A percentile compares a stretch with the other conserved stretches of the same genome.
These are phyloP conservation scores for Cantharis rufa DNA, from an alignment of 2,888 invertebrate species.

Conservation along the genomic window DNA sequence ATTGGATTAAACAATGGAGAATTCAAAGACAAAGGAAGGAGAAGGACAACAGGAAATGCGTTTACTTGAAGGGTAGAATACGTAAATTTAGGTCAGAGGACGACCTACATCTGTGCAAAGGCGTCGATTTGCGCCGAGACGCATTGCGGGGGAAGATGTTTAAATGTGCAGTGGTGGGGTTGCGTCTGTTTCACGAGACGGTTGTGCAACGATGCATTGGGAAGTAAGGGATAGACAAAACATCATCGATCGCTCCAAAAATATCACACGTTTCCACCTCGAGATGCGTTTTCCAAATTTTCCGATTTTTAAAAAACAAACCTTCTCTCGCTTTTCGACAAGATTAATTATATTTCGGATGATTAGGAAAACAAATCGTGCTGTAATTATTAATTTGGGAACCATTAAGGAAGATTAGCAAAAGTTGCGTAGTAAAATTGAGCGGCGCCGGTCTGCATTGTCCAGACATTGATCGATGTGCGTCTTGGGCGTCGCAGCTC, in stretches of 20 bases:
- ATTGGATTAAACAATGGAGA: not conserved
- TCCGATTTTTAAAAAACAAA: not conserved
- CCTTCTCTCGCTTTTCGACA: not conserved
- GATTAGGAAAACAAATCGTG: not conserved
- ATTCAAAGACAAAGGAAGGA: constrained; percentile 1
- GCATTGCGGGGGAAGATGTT: constrained; percentile 34
- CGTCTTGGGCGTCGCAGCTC: constrained; percentile 66
- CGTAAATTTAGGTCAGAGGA: constrained; percentile 43
- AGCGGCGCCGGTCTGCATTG: constrained; percentile 51
- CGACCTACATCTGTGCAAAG: constrained; percentile 39
- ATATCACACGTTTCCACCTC: not conserved
- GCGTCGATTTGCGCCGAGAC: constrained; percentile 35
- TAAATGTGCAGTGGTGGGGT: constrained; percentile 35
- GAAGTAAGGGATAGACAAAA: constrained; percentile 42
- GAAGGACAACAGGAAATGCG: constrained; percentile 39
- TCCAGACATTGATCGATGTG: constrained; percentile 68
- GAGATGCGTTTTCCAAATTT: not conserved
- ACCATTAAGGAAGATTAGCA: constrained; percentile 6
- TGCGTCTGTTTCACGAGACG: constrained; percentile 26
- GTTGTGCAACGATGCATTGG: constrained; percentile 40
- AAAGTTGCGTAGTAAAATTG: constrained; percentile 32
- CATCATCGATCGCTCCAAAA: constrained; percentile 39
- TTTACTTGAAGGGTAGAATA: constrained; percentile 44
- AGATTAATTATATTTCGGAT: not conserved
- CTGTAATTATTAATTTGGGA: not conserved